Base-by-base conservation (phyloP, 2,888 invertebrate genomes). In the Galeruca laticollis region DNA sequence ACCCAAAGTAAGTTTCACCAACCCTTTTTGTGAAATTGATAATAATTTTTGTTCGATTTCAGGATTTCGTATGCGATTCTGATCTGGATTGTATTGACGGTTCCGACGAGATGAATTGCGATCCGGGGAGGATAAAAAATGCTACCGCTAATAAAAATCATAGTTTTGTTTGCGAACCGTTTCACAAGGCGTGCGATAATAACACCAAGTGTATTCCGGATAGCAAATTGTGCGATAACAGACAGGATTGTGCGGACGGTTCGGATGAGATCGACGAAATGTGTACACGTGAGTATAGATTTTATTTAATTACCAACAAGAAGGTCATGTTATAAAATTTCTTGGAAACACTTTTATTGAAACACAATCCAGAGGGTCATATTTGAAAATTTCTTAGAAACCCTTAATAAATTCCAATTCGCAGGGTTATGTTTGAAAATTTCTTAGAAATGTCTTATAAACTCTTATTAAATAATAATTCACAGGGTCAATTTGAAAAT, bases 81-180 rank as follows among this genome's bases (percentile, higher is more conserved):
- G 88, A 88, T 69, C 83, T 87, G n/a, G 93, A 94, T 84, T 94
- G 94, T 82, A 85, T 88, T 43, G 93, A 94, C 84, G 90, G 90
- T 51, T 90, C 91, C 0, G 95, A 94, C 84, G 94, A 94, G 84
- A 83, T 86, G 47, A 88, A 88, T 66, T 94, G 93, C 83, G 81
- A 82, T 40, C 76, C 79, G 6, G 77, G 77, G 18, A 77, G 79
- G 69, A 79, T 80, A 60, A 80, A 81, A 70, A 83, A 82, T 73
- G 75, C 77, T 4, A 82, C 82, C 6, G 73, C 73, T 8, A 70
- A 72, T 15, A 79, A 77, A 37, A 72, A 75, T 37, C 77, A 74
- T 26, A 67, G 73, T 20, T 33, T 71, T 6, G 68, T 52, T 51
- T 91, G 91, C 78, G 86, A 87, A 59, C 83, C 86, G 79, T 92